A percentile compares a stretch with the other conserved stretches of the same genome.
Conservation (phyloP, 1,140 invertebrate genomes). For the Leguminivora glycinivorella region DNA sequence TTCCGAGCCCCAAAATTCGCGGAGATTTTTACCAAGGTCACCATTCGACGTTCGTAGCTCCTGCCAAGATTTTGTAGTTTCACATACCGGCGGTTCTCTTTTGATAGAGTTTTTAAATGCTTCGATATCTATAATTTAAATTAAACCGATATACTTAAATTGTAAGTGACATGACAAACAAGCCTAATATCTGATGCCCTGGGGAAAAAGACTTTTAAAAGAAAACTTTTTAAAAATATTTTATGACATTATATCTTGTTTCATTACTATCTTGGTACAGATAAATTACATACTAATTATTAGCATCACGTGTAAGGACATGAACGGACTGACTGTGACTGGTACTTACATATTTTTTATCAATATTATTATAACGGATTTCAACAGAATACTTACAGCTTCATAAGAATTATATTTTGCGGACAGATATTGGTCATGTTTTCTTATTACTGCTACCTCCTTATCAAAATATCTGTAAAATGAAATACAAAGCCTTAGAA, state of each 20-base stretch:
- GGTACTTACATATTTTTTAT: too few species aligned
- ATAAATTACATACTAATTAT: too few species aligned
- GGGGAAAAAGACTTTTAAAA: too few species aligned
- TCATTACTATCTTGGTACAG: too few species aligned
- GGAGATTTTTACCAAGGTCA: constrained; percentile 49
- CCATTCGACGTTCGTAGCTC: constrained; percentile 71
- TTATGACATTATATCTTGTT: too few species aligned
- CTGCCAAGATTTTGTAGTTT: constrained; percentile 70
- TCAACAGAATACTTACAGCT: background rate
- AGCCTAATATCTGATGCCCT: too few species aligned
- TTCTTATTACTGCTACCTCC: background rate
- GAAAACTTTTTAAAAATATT: too few species aligned
- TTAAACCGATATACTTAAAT: too few species aligned
- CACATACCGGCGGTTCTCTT: constrained; percentile 38
- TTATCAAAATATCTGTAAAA: constrained; percentile 7
- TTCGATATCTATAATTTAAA: background rate
- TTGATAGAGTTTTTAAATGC: background rate
- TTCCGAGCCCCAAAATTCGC: background rate
- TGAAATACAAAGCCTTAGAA: background rate
- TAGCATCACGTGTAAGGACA: too few species aligned
- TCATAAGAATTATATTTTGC: background rate
- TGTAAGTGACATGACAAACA: too few species aligned
- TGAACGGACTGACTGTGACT: too few species aligned
- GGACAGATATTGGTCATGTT: background rate
- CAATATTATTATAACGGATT: too few species aligned